Base-by-base conservation (phyloP, 2,797 vertebrate species). In the Iguana delicatissima region DNA sequence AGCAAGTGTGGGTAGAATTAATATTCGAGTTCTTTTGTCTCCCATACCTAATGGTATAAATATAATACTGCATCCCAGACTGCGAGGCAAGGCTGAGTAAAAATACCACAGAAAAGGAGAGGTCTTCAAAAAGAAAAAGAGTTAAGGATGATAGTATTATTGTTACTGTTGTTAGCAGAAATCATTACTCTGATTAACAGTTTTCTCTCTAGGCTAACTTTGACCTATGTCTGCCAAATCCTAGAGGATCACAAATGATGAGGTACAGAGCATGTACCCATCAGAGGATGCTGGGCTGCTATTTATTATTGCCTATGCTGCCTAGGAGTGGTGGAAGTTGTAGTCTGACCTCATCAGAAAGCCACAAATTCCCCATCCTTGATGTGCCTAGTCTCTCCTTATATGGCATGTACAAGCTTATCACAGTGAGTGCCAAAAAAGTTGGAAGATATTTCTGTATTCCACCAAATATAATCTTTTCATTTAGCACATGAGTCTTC, bases 81-180 rank as follows among this genome's bases (percentile, higher is more conserved):
- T 98, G 0, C 99, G 98, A 22, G 99, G 99, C 89, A 99, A 89
- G 0, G 98, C 99, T 0, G 99, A 99, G 95, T 99, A 99, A 93
- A 99, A 99, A 93, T 99, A 99, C 99, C 99, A 99, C 69, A 99
- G 96, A 93, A 98, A 98, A 0, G 99, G 99, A 1, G 96, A 98
- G 57, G 99, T 99, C 98, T 99, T 79, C 97, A 90, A 92, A 86
- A 89, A 12, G 20, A 80, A 87, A 32, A 50, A 38, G 64, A 92
- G 97, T 97, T 91, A 97, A 97, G 97, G 97, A 96, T 73, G 67
- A 29, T 32, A 1, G 0, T 29, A 8, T 9, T 32, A 69, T 32
- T 32, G 32, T 69, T 22, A 6, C 24, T 67, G 24, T 55, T 80
- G 67, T 22, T 29, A 29, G 3, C 14, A 38, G 69, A 9, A 38